Percentiles rank a stretch among this genome's conserved stretches.
These are phyloP conservation scores for Lepidurus apus DNA, from an alignment of 1,140 invertebrate genomes.

Conservation along the genomic window DNA sequence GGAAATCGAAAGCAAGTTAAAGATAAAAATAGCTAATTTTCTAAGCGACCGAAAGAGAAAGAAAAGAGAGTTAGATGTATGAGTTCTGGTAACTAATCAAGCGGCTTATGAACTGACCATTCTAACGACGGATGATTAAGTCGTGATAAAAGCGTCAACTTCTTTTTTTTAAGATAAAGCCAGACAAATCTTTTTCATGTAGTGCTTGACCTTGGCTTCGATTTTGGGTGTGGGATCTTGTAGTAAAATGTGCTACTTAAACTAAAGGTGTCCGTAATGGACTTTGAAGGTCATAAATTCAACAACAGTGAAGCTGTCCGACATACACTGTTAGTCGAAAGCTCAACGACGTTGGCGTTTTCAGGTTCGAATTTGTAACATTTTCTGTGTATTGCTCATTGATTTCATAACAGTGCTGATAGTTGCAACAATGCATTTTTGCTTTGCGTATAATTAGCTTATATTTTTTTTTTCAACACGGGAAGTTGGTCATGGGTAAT, in stretches of 20 bases:
- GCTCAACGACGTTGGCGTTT: too few relatives aligned
- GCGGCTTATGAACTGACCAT: not conserved
- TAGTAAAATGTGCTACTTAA: not conserved
- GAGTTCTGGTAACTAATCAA: not conserved
- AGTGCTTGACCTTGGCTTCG: not conserved
- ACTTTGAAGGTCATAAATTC: too few relatives aligned
- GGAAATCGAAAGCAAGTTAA: not conserved
- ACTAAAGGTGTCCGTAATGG: too few relatives aligned
- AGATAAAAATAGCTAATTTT: not conserved
- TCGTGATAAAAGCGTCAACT: not conserved
- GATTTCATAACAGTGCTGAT: too few relatives aligned
- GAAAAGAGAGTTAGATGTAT: not conserved
- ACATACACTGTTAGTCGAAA: too few relatives aligned
- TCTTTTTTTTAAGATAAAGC: not conserved
- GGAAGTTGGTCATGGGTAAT: too few relatives aligned
- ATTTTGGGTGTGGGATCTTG: not conserved
- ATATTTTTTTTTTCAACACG: too few relatives aligned
- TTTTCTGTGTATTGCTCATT: too few relatives aligned
- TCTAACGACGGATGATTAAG: not conserved
- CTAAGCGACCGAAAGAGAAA: not conserved
- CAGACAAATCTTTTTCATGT: not conserved
- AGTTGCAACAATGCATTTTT: too few relatives aligned
- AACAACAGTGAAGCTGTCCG: too few relatives aligned
- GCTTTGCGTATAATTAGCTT: too few relatives aligned
- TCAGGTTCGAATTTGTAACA: too few relatives aligned